Conservation (phyloP, 1,140 invertebrate genomes). For the Drosophila sp. region DNA sequence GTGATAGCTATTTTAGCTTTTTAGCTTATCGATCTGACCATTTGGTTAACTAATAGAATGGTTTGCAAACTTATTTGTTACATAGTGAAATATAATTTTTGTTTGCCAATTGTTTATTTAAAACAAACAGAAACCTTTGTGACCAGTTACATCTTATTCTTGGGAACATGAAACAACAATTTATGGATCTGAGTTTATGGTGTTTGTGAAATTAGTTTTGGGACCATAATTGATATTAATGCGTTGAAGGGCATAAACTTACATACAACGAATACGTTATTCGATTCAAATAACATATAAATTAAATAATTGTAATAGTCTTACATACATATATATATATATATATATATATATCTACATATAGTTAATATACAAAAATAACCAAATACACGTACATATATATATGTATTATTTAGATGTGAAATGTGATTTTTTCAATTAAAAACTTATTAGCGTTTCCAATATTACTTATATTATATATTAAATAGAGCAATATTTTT, state of each 20-base stretch:
- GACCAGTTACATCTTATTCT: constrained; percentile 8
- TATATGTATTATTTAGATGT: constrained; percentile 12
- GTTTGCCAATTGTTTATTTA: constrained; percentile 1
- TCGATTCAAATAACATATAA: constrained; percentile 9
- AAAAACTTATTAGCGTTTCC: constrained; percentile 16
- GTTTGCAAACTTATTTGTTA: background rate
- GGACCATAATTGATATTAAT: constrained; percentile 14
- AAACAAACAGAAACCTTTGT: background rate
- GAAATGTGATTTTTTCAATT: constrained; percentile 20
- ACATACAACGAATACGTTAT: constrained; percentile 17
- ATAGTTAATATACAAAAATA: constrained; percentile 12
- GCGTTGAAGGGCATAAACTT: constrained; percentile 6
- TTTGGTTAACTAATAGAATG: constrained; percentile 4
- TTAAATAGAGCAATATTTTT: constrained; percentile 18
- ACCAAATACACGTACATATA: constrained; percentile 11
- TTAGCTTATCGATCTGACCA: background rate
- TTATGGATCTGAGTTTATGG: background rate
- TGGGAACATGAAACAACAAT: constrained; percentile 7
- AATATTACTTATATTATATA: constrained; percentile 14
- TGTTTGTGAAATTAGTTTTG: constrained; percentile 10
- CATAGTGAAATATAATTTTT: background rate
- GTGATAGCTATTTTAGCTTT: constrained; percentile 12
- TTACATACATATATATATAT: background rate
- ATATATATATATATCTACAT: background rate
- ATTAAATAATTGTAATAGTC: constrained; percentile 7